Percentiles rank a stretch among this genome's conserved stretches.
These are phyloP conservation scores for Drosophila hawaiiensis DNA, from an alignment of 2,888 invertebrate species.

Conservation along the genomic window DNA sequence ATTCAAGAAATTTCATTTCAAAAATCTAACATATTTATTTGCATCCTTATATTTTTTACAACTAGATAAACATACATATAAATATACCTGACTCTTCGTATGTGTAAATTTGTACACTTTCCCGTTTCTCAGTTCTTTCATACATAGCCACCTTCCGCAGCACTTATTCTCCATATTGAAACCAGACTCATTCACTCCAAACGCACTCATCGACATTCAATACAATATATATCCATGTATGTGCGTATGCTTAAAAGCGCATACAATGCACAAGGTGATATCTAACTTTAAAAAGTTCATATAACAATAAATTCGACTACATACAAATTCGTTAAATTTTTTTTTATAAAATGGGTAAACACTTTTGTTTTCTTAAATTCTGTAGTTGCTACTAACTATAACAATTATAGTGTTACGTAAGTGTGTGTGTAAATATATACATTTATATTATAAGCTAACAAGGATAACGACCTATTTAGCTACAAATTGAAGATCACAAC, in stretches of 20 bases:
- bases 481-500: constrained; percentile 56
- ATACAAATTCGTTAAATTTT: constrained; percentile 31
- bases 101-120: constrained; percentile 66
- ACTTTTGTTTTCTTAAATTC: constrained; percentile 10
- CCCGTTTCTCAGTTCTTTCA: constrained; percentile 46
- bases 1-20: constrained; percentile 29
- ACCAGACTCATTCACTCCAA: constrained; percentile 25
- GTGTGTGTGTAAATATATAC: not conserved
- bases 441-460: constrained; percentile 13
- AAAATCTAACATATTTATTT: constrained; percentile 18
- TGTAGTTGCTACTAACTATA: constrained; percentile 5
- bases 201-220: not conserved
- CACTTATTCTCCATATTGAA: constrained; percentile 30
- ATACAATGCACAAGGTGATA: constrained; percentile 10
- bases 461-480: constrained; percentile 12
- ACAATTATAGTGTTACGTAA: constrained; percentile 9
- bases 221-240: constrained; percentile 2
- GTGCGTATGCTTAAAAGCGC: not conserved
- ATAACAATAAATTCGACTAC: constrained; percentile 51
- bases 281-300: constrained; percentile 21
- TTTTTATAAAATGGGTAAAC: constrained; percentile 29
- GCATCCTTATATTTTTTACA: constrained; percentile 12
- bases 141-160: constrained; percentile 4
- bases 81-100: constrained; percentile 36
- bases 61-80: constrained; percentile 51